A percentile compares a stretch with the other conserved stretches of the same genome.
Conservation (phyloP, 2,113 vertebrate genomes). For the Rhinolophus ferrumequinum region DNA sequence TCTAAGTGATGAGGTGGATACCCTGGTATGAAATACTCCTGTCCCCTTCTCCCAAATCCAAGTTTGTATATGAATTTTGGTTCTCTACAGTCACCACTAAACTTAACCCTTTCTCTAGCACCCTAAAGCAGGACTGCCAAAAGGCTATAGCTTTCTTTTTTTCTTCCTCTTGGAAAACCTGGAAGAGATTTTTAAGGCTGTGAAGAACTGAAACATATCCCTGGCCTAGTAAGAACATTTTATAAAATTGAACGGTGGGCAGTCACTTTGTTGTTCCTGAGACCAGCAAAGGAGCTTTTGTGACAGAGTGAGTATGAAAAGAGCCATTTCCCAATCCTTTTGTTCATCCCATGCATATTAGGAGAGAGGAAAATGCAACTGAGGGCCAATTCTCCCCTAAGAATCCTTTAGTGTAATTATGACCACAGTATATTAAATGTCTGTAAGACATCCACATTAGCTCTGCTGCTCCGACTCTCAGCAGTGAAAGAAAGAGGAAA, state of each 20-base stretch:
- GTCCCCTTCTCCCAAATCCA: background rate
- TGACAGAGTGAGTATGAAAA: background rate
- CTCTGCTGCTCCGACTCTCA: background rate
- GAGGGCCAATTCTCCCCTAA: slow-evolving; percentile 26
- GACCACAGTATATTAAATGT: background rate
- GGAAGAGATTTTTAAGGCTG: slow-evolving; percentile 35
- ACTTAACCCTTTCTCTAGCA: background rate
- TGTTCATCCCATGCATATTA: slow-evolving; percentile 44
- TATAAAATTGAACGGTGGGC: background rate
- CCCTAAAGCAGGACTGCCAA: background rate
- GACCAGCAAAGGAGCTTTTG: background rate
- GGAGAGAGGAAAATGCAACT: slow-evolving; percentile 46
- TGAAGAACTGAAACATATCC: slow-evolving; percentile 30
- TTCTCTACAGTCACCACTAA: background rate
- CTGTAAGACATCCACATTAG: background rate
- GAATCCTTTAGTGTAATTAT: slow-evolving; percentile 56
- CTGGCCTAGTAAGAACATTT: slow-evolving; percentile 10
- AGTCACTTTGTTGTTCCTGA: background rate
- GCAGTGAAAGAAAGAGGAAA: background rate
- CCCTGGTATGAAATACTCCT: background rate
- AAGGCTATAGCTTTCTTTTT: background rate
- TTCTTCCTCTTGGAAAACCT: background rate
- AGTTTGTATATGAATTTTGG: background rate
- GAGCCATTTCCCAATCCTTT: slow-evolving; percentile 13
- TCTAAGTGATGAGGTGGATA: background rate